A percentile compares a stretch with the other conserved stretches of the same genome.
phyloP scores from a whole-genome alignment of 2,797 vertebrate genomes.

The Margarornis squamiger region DNA sequence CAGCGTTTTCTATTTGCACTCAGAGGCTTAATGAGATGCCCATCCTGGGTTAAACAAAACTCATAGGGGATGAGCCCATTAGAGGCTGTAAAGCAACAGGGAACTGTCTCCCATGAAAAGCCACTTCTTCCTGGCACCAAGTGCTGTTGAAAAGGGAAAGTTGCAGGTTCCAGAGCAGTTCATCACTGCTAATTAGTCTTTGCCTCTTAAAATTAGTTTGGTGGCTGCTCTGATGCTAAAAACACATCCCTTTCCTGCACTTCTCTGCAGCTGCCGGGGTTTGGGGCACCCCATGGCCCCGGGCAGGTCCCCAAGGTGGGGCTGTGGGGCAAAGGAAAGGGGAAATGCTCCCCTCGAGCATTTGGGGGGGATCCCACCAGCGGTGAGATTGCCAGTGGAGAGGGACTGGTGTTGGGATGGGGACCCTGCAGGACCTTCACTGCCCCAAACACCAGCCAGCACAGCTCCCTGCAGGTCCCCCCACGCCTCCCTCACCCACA shows the following conservation, averaged over 20 bases:
- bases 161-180: background rate
- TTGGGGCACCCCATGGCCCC: background rate
- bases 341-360: rapidly evolving
- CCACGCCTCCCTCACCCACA: background rate
- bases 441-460: rapidly evolving
- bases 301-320: rapidly evolving
- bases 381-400: rapidly evolving
- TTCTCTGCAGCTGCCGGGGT: rapidly evolving
- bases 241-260: background rate
- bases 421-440: rapidly evolving
- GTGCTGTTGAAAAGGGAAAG: background rate
- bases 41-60: background rate
- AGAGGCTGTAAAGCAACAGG: rapidly evolving
- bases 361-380: rapidly evolving
- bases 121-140: background rate
- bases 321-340: background rate
- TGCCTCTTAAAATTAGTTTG: background rate
- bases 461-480: background rate
- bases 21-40: background rate
- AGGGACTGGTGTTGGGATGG: background rate
- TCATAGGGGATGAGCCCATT: background rate
- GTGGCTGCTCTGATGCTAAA: rapidly evolving
- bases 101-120: rapidly evolving
- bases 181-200: background rate
- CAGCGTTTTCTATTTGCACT: background rate